Conservation (phyloP, 1,140 invertebrate genomes). For the Drosophila pectinifera region DNA sequence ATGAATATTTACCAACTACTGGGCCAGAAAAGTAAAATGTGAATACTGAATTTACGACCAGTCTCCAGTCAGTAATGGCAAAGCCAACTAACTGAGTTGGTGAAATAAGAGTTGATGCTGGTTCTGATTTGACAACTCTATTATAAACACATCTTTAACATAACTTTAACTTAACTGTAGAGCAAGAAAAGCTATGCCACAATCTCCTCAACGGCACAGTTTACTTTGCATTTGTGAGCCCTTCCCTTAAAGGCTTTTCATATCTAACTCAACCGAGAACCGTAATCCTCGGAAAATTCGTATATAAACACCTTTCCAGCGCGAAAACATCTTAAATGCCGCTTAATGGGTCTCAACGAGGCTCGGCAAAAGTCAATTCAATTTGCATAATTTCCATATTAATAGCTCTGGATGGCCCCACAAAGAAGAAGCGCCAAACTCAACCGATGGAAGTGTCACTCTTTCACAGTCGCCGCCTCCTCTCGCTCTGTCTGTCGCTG, state of each 20-base stretch:
- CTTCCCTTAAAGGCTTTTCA: slow-evolving; percentile 13
- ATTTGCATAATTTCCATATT: slow-evolving; percentile 74
- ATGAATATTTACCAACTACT: not conserved
- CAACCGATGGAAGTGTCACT: slow-evolving; percentile 28
- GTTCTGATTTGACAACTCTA: not conserved
- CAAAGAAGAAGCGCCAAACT: slow-evolving; percentile 42
- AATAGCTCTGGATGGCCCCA: slow-evolving; percentile 45
- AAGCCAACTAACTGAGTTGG: not conserved
- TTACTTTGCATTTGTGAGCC: not conserved
- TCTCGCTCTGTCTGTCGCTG: not conserved
- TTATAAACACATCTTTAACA: not conserved
- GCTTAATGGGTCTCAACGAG: slow-evolving; percentile 32
- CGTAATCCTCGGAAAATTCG: slow-evolving; percentile 22
- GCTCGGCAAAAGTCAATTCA: slow-evolving; percentile 63
- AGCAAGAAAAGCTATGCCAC: not conserved
- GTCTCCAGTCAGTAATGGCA: not conserved
- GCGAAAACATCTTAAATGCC: slow-evolving; percentile 35
- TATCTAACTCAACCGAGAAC: slow-evolving; percentile 3
- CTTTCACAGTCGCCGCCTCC: not conserved
- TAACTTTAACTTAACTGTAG: too few species aligned
- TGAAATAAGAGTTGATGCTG: too few species aligned
- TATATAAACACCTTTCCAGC: slow-evolving; percentile 35
- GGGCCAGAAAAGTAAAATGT: not conserved
- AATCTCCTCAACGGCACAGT: not conserved
- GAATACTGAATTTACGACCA: not conserved